Conservation (phyloP, 2,888 invertebrate genomes). For the Noctua pronuba region DNA sequence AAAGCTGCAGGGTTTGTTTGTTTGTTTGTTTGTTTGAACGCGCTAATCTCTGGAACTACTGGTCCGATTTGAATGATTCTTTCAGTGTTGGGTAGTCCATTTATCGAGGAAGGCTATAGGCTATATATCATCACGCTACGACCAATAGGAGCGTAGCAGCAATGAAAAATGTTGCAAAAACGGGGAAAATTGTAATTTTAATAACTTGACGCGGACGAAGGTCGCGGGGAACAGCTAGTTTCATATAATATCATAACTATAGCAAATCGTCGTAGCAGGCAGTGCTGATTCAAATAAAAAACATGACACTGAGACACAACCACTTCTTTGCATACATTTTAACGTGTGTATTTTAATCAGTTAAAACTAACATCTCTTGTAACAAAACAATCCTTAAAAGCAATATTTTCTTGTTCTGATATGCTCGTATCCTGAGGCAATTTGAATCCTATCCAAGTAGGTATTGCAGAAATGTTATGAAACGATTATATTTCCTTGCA, state of each 20-base stretch:
- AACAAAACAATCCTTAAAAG: not conserved
- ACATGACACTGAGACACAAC: not conserved
- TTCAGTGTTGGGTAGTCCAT: too few species aligned
- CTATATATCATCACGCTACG: too few species aligned
- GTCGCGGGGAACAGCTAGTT: too few species aligned
- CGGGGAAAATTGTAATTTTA: too few species aligned
- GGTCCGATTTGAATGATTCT: too few species aligned
- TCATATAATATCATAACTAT: not conserved
- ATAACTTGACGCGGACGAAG: too few species aligned
- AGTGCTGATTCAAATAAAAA: not conserved
- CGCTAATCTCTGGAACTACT: too few species aligned
- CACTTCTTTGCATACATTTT: not conserved
- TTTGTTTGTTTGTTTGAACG: too few species aligned
- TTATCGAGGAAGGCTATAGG: too few species aligned
- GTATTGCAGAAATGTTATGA: not conserved
- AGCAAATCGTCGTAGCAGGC: not conserved
- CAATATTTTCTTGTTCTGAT: not conserved
- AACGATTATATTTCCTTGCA: not conserved
- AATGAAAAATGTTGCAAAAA: too few species aligned
- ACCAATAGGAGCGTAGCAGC: too few species aligned
- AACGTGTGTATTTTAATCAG: not conserved
- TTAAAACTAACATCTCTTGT: not conserved
- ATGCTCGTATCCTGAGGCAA: conserved; percentile 1
- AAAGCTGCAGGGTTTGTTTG: too few species aligned
- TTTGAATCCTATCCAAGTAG: conserved; percentile 11